phyloP scores from a whole-genome alignment of 1,140 invertebrate genomes.

The Xylocopa sonorina region DNA sequence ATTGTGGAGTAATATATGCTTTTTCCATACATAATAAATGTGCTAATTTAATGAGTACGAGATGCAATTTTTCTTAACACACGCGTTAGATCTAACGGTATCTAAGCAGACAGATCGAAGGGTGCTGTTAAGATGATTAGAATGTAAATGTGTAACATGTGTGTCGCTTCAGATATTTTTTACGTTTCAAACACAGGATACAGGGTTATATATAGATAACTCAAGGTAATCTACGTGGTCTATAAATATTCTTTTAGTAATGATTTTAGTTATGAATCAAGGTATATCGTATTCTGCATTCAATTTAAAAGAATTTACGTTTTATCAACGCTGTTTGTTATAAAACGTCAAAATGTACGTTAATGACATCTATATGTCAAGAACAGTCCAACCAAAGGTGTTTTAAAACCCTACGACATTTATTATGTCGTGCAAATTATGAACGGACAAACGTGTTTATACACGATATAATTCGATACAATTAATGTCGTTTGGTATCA shows the following conservation, averaged over 20 bases:
- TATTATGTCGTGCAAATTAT: too few species aligned
- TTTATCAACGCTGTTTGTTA: too few species aligned
- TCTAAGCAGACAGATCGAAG: not conserved
- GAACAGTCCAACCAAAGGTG: too few species aligned
- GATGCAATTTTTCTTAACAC: constrained; percentile 6
- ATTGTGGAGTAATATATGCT: not conserved
- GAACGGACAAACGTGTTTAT: too few species aligned
- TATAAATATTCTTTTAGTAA: not conserved
- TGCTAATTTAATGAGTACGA: not conserved
- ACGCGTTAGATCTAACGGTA: constrained; percentile 8
- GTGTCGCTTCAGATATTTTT: not conserved
- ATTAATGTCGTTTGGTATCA: too few species aligned
- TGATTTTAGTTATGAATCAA: not conserved
- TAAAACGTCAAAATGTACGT: too few species aligned
- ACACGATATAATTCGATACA: too few species aligned
- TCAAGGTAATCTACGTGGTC: not conserved
- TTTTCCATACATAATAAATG: not conserved
- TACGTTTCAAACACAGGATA: not conserved
- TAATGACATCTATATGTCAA: too few species aligned
- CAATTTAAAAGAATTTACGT: not conserved
- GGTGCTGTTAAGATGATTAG: not conserved
- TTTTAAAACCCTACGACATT: too few species aligned
- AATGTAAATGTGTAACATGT: not conserved
- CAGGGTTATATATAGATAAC: not conserved
- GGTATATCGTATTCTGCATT: not conserved